Base-by-base conservation (phyloP, 2,888 invertebrate species). In the Acanthopleura granulata region DNA sequence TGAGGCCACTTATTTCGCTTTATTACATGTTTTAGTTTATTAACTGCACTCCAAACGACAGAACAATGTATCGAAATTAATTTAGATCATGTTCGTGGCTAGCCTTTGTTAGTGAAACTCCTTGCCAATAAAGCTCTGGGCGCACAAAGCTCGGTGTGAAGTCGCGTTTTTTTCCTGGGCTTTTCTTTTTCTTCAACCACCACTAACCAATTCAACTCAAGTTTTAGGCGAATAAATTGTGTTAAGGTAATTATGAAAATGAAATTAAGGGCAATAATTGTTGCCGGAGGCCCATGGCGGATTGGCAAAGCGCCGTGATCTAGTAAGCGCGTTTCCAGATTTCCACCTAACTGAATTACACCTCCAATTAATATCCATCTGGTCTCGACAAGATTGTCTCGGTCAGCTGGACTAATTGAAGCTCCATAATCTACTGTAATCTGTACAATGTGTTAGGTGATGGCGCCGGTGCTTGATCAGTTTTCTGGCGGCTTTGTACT, bases 251-350 rank as follows among this genome's bases (percentile, higher is more conserved):
- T 57, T 57, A 57, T 57, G 57, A 57, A 57, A 57, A 57, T 57
- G 12, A 57, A 57, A 57, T 57, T 57, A 57, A 40, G 57, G 57
- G 22, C 57, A 57, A 57, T 57, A 57, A 57, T 57, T 57, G 57
- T 18, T n/a, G 57, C 22, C 57, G 57, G 18, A 22, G 57, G 40
- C 9, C 4, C 40, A 40, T 40, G 40, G 40, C 40, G 40, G 40
- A 40, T 9, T 40, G 40, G 40, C 40, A 40, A 40, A 40, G 40
- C 40, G 40, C 40, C 40, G 3, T 40, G 40, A 9, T 40, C 40
- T 40, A 40, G 40, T 40, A 3, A 40, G 40, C 40, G 40, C 40
- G 40, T 40, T 40, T 40, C 40, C 40, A 40, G 40, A 40, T 40
- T 40, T 9, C 40, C 40, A 40, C 6, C 22, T 57, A 57, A 57